These are phyloP conservation scores for Oeneis ivallda DNA, from an alignment of 2,888 invertebrate species.

Conservation along the genomic window DNA sequence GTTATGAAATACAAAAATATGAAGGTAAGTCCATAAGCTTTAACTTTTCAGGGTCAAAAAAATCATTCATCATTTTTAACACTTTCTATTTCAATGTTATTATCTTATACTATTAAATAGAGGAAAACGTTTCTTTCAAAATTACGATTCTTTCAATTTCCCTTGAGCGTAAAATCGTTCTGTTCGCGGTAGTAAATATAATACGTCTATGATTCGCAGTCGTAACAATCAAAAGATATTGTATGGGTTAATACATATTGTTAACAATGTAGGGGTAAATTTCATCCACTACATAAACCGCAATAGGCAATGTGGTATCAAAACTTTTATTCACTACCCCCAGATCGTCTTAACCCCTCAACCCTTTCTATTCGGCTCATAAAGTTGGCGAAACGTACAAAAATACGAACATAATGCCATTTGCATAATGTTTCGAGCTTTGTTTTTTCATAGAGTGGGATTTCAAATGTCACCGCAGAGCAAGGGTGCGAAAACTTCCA, in stretches of 20 bases:
- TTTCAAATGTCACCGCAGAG: conserved; percentile 80
- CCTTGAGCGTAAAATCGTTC: conserved; percentile 7
- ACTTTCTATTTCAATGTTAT: too few species aligned
- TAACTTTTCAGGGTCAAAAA: too few species aligned
- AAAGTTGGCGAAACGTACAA: conserved; percentile 77
- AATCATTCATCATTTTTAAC: too few species aligned
- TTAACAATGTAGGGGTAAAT: conserved; percentile 43
- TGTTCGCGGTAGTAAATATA: not conserved
- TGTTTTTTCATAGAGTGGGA: conserved; percentile 78
- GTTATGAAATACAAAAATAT: too few species aligned
- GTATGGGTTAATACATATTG: conserved; percentile 42
- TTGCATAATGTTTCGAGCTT: conserved; percentile 79
- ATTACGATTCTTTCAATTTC: not conserved
- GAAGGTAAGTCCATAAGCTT: too few species aligned
- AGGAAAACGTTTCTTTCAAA: not conserved
- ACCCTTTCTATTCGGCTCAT: conserved; percentile 77
- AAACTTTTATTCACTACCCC: conserved; percentile 61
- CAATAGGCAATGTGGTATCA: conserved; percentile 66
- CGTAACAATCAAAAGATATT: conserved; percentile 32
- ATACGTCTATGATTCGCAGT: too few species aligned
- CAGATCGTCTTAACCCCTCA: conserved; percentile 75
- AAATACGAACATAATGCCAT: conserved; percentile 80
- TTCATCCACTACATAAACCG: conserved; percentile 55
- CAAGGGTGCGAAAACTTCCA: conserved; percentile 75
- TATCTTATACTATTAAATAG: too few species aligned